Conservation (phyloP, 2,797 vertebrate species). For the Diplodus sargus region DNA sequence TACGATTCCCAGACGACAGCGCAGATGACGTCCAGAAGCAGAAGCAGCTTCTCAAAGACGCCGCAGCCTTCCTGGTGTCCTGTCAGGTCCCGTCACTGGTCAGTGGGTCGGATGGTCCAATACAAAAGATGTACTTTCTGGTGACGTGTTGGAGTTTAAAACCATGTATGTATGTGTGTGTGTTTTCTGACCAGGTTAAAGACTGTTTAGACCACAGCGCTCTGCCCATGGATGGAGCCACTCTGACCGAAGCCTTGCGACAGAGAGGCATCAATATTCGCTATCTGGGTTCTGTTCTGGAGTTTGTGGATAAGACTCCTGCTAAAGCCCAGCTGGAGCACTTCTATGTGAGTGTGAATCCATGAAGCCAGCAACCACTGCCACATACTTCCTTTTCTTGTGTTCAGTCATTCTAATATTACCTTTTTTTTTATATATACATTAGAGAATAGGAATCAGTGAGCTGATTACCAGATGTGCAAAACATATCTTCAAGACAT, state of each 20-base stretch:
- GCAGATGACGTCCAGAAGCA: constrained; percentile 93
- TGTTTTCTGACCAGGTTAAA: constrained; percentile 88
- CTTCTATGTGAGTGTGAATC: constrained; percentile 88
- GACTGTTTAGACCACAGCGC: constrained; percentile 96
- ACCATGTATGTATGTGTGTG: neutral
- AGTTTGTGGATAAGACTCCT: constrained; percentile 90
- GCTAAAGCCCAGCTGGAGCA: constrained; percentile 93
- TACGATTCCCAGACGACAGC: constrained; percentile 92
- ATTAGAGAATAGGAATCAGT: constrained; percentile 94
- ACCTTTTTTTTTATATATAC: constrained; percentile 37
- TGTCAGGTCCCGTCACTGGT: constrained; percentile 98
- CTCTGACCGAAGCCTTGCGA: constrained; percentile 94
- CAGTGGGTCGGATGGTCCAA: constrained; percentile 67
- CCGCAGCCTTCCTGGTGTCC: constrained; percentile 93
- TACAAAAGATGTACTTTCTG: neutral
- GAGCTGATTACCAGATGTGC: constrained; percentile 97
- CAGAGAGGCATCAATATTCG: constrained; percentile 98
- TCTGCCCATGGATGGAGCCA: constrained; percentile 96
- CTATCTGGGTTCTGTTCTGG: constrained; percentile 93
- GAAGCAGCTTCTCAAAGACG: constrained; percentile 96
- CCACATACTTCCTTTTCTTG: too few species aligned
- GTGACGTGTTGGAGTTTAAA: neutral
- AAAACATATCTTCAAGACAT: constrained; percentile 99
- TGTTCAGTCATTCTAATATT: neutral
- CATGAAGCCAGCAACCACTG: neutral